Conservation (phyloP, 2,113 vertebrate genomes). For the Oncorhynchus keta region DNA sequence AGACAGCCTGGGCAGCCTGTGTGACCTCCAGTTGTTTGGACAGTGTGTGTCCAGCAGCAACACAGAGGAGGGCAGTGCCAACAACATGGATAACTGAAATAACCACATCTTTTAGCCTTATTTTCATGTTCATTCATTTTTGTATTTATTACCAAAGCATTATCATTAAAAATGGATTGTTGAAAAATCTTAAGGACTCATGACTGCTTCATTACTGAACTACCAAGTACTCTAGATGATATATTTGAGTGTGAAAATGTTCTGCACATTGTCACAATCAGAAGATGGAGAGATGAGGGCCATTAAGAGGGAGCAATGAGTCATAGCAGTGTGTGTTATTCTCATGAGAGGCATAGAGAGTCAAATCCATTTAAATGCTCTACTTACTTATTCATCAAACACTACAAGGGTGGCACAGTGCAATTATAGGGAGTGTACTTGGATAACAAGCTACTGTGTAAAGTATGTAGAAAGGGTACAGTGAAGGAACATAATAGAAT, state of each 20-base stretch:
- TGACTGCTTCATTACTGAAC: not conserved
- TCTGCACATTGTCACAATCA: not conserved
- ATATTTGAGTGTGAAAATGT: not conserved
- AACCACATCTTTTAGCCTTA: not conserved
- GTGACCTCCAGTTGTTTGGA: conserved; percentile 13
- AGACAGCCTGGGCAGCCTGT: conserved; percentile 3
- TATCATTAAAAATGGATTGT: not conserved
- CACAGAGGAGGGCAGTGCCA: not conserved
- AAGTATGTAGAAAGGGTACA: conserved; percentile 7
- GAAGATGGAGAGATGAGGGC: not conserved
- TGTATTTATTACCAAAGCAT: not conserved
- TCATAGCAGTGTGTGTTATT: not conserved
- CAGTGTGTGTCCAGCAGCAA: not conserved
- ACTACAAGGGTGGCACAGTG: too few relatives aligned
- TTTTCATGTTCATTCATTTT: too few relatives aligned
- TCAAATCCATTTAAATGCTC: not conserved
- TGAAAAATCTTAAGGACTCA: not conserved
- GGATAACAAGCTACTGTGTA: not conserved
- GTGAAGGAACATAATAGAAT: not conserved
- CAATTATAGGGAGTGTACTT: not conserved
- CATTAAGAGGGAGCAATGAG: not conserved
- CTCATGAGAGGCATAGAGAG: not conserved
- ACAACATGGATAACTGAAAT: not conserved
- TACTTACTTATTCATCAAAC: not conserved
- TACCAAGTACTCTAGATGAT: not conserved